Conservation (phyloP, 2,888 invertebrate genomes). For the Clitarchus hookeri region DNA sequence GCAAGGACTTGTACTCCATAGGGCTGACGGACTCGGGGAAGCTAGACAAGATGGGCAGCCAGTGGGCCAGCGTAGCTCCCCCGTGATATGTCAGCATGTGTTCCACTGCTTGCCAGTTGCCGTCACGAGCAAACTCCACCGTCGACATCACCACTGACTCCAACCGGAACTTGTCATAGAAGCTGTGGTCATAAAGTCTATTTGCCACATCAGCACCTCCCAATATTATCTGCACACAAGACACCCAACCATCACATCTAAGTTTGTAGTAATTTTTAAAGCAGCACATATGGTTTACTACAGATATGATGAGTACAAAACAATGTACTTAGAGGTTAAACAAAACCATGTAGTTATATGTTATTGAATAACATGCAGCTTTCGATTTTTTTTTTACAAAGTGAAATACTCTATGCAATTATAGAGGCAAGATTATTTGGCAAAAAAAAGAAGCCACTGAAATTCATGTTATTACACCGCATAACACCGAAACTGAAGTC, state of each 20-base stretch:
- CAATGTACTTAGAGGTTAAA: too few relatives aligned
- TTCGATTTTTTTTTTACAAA: too few relatives aligned
- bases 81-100: constrained; percentile 71
- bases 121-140: constrained; percentile 69
- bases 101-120: constrained; percentile 67
- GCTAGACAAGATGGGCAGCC: constrained; percentile 66
- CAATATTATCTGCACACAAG: constrained; percentile 61
- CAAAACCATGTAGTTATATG: too few relatives aligned
- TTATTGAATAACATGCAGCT: too few relatives aligned
- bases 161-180: constrained; percentile 71
- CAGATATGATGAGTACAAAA: too few relatives aligned
- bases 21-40: constrained; percentile 76
- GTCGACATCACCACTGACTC: constrained; percentile 67
- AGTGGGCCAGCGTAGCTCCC: constrained; percentile 60
- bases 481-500: too few relatives aligned
- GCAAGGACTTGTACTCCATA: constrained; percentile 64
- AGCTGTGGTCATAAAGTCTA: constrained; percentile 65
- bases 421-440: too few relatives aligned
- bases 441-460: too few relatives aligned
- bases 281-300: too few relatives aligned
- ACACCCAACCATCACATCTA: neutral
- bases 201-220: constrained; percentile 60
- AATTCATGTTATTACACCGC: too few relatives aligned
- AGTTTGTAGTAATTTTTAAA: too few relatives aligned
- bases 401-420: too few relatives aligned